These are phyloP conservation scores for Rhinogobio ventralis DNA, from an alignment of 2,797 vertebrate species.

Conservation along the genomic window DNA sequence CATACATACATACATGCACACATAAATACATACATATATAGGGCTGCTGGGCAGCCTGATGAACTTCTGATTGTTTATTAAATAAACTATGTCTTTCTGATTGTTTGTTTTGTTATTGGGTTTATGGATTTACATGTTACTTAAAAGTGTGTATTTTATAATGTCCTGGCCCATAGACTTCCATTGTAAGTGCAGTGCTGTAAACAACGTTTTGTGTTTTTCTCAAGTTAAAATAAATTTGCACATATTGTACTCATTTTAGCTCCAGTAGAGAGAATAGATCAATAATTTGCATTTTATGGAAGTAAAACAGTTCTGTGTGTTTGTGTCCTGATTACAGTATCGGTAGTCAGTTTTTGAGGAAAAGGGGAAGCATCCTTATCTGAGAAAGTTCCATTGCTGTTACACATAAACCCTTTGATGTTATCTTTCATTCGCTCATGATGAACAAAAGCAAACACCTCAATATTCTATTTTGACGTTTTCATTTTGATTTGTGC, in stretches of 20 bases:
- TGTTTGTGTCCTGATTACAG: not conserved
- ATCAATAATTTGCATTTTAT: not conserved
- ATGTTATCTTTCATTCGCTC: not conserved
- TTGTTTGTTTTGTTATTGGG: no score
- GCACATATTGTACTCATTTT: not conserved
- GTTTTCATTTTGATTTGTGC: constrained; percentile 14
- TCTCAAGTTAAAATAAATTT: not conserved
- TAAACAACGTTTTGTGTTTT: not conserved
- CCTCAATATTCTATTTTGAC: no score
- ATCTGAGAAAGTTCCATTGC: not conserved
- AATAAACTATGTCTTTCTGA: no score
- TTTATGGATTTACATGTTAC: no score
- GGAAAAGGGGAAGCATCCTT: not conserved
- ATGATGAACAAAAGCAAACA: constrained; percentile 6
- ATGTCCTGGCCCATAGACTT: no score
- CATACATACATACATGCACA: no score
- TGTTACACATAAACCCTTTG: not conserved
- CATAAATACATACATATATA: no score
- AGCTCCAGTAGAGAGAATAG: not conserved
- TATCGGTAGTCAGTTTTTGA: not conserved
- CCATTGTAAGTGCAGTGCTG: not conserved
- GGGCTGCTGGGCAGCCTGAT: no score
- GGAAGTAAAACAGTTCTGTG: not conserved
- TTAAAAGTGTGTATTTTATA: no score
- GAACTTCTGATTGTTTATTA: no score